Evolutionary conservation across 2,797 vertebrate species (phyloP).

Genomic region (Alectoris magna): DNA sequence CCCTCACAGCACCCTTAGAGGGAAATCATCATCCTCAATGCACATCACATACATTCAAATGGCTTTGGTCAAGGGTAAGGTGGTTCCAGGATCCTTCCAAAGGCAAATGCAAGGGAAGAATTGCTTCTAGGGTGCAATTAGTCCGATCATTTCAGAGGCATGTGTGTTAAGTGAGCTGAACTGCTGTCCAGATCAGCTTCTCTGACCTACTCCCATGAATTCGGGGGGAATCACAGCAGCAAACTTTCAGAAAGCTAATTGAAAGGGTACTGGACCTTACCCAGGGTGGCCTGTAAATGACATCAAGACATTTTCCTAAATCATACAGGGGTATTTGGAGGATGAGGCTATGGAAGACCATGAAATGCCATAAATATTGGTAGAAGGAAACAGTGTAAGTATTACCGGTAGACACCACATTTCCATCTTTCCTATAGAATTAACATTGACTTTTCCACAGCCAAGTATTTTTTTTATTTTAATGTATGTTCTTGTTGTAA

Average conservation of each 20-base stretch:
- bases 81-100: not conserved
- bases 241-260: not conserved
- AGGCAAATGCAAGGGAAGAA: not conserved
- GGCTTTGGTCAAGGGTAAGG: not conserved
- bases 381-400: not conserved
- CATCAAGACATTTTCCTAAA: not conserved
- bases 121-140: not conserved
- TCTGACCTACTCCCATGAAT: not conserved
- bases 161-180: not conserved
- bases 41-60: fast-evolving
- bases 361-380: not conserved
- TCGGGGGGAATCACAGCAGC: not conserved
- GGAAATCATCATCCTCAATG: fast-evolving
- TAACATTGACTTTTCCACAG: not conserved
- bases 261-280: not conserved
- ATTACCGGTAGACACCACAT: not conserved
- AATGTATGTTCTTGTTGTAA: not conserved
- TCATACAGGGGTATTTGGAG: not conserved
- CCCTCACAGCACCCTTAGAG: fast-evolving
- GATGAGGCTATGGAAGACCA: not conserved
- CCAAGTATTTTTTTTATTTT: not conserved
- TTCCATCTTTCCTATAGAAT: not conserved
- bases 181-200: not conserved
- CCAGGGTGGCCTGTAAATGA: not conserved
- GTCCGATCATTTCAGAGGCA: not conserved